Evolutionary conservation across 1,140 invertebrate genomes (phyloP).

Genomic region (Macrotrachela quadricornifera): DNA sequence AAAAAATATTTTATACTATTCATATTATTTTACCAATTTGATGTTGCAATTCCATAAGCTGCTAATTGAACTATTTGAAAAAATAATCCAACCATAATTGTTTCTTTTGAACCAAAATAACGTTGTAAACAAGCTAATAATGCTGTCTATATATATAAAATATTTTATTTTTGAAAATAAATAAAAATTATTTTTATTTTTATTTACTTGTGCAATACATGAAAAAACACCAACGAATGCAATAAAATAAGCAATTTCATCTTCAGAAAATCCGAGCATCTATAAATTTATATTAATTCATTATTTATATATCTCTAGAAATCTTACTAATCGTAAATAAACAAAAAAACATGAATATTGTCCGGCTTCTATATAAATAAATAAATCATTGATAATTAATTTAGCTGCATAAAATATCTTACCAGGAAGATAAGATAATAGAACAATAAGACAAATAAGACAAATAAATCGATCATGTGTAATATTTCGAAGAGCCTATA

Average conservation of each 20-base stretch:
- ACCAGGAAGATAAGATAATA: slow-evolving; percentile 10
- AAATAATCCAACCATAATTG: slow-evolving; percentile 80
- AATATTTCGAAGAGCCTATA: not conserved
- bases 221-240: slow-evolving; percentile 85
- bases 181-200: not conserved
- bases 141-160: slow-evolving; percentile 24
- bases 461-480: slow-evolving; percentile 3
- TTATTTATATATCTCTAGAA: no score
- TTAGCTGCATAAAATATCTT: no score
- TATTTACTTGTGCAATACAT: slow-evolving; percentile 62
- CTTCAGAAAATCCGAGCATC: slow-evolving; percentile 61
- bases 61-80: slow-evolving; percentile 89
- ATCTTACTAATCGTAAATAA: slow-evolving; percentile 66
- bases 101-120: slow-evolving; percentile 74
- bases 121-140: slow-evolving; percentile 70
- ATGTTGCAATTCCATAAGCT: slow-evolving; percentile 80
- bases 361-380: slow-evolving; percentile 44
- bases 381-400: no score
- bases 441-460: slow-evolving; percentile 4
- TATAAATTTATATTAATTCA: no score
- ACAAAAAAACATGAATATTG: slow-evolving; percentile 99
- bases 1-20: no score
- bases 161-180: no score
- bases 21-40: slow-evolving; percentile 40
- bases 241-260: slow-evolving; percentile 89